Conservation (phyloP, 2,797 vertebrate species). For the Threskiornis aethiopicus region DNA sequence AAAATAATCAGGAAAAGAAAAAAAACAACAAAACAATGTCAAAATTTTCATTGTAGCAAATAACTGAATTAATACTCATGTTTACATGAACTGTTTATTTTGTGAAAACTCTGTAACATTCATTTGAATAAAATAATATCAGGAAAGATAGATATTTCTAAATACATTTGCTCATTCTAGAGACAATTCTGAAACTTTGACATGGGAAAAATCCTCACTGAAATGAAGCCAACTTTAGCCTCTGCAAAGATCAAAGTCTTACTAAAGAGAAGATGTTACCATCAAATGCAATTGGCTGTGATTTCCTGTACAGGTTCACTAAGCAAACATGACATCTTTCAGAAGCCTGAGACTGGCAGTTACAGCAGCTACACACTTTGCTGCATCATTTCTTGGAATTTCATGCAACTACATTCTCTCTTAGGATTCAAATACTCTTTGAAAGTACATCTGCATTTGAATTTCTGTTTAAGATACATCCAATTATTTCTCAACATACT, state of each 20-base stretch:
- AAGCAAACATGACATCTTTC: neutral
- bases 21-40: constrained; percentile 62
- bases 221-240: neutral
- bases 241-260: neutral
- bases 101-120: neutral
- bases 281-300: neutral
- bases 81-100: neutral
- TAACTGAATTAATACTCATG: neutral
- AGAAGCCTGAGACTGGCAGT: neutral
- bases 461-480: neutral
- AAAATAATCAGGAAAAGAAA: constrained; percentile 56
- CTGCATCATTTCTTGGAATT: neutral
- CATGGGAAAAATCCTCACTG: neutral
- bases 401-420: neutral
- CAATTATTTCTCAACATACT: constrained; percentile 6
- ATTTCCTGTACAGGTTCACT: neutral
- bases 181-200: neutral
- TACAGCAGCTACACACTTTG: neutral
- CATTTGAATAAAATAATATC: neutral
- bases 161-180: neutral
- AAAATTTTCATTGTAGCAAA: constrained; percentile 43
- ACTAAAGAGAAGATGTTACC: neutral
- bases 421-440: neutral
- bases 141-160: neutral
- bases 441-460: neutral